A percentile compares a stretch with the other conserved stretches of the same genome.
Conservation (phyloP, 2,113 vertebrate genomes). For the Hystrix cristata region DNA sequence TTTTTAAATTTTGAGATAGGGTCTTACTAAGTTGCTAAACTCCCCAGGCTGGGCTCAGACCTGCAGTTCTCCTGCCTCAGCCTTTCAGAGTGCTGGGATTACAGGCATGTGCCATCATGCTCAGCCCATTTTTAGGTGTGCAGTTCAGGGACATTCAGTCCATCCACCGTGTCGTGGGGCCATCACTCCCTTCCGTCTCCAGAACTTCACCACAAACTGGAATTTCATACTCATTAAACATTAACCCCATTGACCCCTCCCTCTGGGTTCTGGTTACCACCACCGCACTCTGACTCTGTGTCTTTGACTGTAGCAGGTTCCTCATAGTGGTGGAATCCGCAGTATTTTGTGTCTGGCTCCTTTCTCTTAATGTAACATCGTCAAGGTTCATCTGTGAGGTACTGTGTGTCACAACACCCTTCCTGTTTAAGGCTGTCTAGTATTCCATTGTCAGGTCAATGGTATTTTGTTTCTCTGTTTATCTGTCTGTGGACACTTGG, state of each 20-base stretch:
- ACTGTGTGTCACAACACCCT: too few relatives aligned
- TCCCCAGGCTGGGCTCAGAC: neutral
- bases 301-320: neutral
- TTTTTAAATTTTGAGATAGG: neutral
- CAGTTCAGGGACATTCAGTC: neutral
- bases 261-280: neutral
- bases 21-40: neutral
- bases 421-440: neutral
- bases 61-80: neutral
- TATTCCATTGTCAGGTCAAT: rapidly evolving
- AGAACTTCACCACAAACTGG: too few relatives aligned
- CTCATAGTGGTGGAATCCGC: too few relatives aligned
- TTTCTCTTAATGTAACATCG: neutral
- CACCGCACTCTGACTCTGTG: neutral
- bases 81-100: neutral
- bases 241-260: neutral
- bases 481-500: neutral
- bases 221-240: neutral
- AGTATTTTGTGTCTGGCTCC: too few relatives aligned
- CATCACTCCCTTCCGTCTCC: neutral
- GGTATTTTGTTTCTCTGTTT: too few relatives aligned
- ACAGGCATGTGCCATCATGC: neutral
- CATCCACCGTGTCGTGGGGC: neutral
- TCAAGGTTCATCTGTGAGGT: neutral
- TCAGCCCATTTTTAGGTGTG: neutral